These are phyloP conservation scores for Tryphoninae sp. DNA, from an alignment of 2,888 invertebrate genomes.

Conservation along the genomic window DNA sequence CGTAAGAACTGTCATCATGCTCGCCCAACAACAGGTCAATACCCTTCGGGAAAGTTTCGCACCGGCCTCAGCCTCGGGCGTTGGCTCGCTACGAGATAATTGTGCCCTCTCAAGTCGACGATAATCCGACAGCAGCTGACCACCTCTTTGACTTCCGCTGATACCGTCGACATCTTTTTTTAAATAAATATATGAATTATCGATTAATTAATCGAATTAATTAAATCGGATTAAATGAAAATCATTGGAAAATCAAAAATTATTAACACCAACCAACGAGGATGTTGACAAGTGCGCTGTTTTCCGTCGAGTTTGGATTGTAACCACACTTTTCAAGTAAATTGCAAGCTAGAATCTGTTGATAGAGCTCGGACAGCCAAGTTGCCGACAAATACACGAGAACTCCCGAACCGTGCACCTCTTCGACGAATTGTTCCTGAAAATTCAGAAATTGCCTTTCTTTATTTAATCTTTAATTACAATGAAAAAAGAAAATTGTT, in stretches of 20 bases:
- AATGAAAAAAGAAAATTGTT: conserved; percentile 10
- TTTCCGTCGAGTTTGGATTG: conserved; percentile 83
- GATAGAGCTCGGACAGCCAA: conserved; percentile 96
- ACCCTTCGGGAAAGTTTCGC: conserved; percentile 89
- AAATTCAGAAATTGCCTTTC: conserved; percentile 47
- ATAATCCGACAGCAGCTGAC: conserved; percentile 93
- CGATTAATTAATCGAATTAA: background rate
- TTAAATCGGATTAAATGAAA: background rate
- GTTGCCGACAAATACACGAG: conserved; percentile 95
- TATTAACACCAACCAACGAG: conserved; percentile 85
- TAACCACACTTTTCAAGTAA: conserved; percentile 87
- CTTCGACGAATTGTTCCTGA: conserved; percentile 94
- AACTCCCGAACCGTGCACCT: conserved; percentile 95
- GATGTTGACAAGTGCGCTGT: conserved; percentile 88
- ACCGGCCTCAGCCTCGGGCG: conserved; percentile 90
- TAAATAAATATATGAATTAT: conserved; percentile 63
- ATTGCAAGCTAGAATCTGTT: conserved; percentile 90
- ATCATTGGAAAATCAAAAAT: background rate
- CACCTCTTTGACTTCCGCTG: conserved; percentile 85
- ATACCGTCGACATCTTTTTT: conserved; percentile 90
- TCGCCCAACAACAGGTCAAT: conserved; percentile 95
- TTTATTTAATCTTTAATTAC: background rate
- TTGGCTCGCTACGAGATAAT: conserved; percentile 86
- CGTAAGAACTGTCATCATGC: conserved; percentile 93
- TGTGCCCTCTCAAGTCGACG: conserved; percentile 91